Conservation (phyloP, 2,888 invertebrate genomes). For the Lepidonotus clava region DNA sequence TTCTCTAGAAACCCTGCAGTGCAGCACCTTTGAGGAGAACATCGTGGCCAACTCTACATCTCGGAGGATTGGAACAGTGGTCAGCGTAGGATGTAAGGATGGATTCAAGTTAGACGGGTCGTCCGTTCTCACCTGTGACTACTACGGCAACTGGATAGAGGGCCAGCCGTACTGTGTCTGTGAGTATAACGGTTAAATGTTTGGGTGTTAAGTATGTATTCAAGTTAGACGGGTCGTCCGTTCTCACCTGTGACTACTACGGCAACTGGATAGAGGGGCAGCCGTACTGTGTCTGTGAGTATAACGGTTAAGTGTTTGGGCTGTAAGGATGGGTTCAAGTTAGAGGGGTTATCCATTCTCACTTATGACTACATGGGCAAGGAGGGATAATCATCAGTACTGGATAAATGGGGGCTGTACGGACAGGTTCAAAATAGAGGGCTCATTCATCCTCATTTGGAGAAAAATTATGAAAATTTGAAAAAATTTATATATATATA, state of each 20-base stretch:
- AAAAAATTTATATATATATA: too few species aligned
- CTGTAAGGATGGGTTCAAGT: slow-evolving; percentile 48
- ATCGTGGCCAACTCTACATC: slow-evolving; percentile 38
- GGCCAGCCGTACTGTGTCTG: slow-evolving; percentile 22
- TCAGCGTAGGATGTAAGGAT: slow-evolving; percentile 15
- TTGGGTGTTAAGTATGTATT: too few species aligned
- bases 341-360: slow-evolving; percentile 19
- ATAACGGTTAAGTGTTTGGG: neutral
- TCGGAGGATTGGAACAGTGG: slow-evolving; percentile 31
- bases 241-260: slow-evolving; percentile 17
- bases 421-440: slow-evolving; percentile 46
- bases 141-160: neutral
- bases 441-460: neutral
- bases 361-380: slow-evolving; percentile 16
- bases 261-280: neutral
- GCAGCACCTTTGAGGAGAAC: neutral
- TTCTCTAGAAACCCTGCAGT: neutral
- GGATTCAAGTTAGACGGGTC: slow-evolving; percentile 45
- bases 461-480: too few species aligned
- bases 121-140: slow-evolving; percentile 31
- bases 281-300: slow-evolving; percentile 40
- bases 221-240: slow-evolving; percentile 34
- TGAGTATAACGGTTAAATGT: neutral
- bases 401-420: slow-evolving; percentile 11
- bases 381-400: neutral